Conservation (phyloP, 2,113 vertebrate species). For the Lagopus leucura region DNA sequence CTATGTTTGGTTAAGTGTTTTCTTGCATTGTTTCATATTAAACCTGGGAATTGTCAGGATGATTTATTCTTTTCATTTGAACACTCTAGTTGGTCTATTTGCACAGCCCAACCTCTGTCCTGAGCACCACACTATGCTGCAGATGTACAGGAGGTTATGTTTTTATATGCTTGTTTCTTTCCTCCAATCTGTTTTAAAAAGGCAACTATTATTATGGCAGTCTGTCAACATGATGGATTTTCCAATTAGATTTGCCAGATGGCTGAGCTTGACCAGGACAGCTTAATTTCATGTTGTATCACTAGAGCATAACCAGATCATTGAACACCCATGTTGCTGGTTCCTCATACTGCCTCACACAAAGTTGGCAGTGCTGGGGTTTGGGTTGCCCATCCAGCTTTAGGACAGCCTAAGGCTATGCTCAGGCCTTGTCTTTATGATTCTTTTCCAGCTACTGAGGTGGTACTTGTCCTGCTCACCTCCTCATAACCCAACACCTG, state of each 20-base stretch:
- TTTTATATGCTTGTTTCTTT: neutral
- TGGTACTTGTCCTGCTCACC: neutral
- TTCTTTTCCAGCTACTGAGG: neutral
- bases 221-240: neutral
- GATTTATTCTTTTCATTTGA: neutral
- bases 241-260: neutral
- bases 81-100: neutral
- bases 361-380: neutral
- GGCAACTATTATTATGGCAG: neutral
- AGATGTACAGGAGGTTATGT: neutral
- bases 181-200: neutral
- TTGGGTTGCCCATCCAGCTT: neutral
- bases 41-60: neutral
- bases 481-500: neutral
- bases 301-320: neutral
- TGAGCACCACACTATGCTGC: fast-evolving
- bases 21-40: neutral
- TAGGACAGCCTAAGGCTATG: neutral
- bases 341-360: neutral
- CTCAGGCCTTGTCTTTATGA: neutral
- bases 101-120: neutral
- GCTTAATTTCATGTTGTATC: neutral
- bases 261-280: neutral
- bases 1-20: neutral
- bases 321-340: neutral